Base-by-base conservation (phyloP, 2,113 vertebrate genomes). In the Phyllopteryx taeniolatus region DNA sequence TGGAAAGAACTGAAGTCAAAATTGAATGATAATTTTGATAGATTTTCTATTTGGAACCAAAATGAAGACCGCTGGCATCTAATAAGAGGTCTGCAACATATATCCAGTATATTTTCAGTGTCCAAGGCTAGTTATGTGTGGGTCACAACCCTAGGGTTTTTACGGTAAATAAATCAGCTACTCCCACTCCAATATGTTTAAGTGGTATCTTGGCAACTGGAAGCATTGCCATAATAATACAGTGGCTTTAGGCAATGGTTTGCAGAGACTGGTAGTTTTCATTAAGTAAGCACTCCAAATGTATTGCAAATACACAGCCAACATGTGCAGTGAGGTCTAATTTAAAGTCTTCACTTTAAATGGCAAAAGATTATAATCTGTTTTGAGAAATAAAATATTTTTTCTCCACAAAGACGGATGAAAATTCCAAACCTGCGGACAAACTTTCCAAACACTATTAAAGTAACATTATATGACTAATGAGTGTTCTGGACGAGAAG, bases 141-240 rank as follows among this genome's bases (percentile, higher is more conserved):
- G 66, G 69, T 72, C 53, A 68, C 64, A 72, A 53, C 79, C 73
- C 61, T 22, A 73, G 70, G 77, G 54, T 54, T 63, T 49, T 2
- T 35, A 20, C 42, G 59, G 67, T 69, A 68, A 57, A 81, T 83
- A 74, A 78, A 70, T 78, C 77, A 77, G 35, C 60, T 47, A 68
- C 47, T 43, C 59, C 46, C 42, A 56, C 59, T 35, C 27, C 43
- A 68, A 67, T 80, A 71, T 44, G 60, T 79, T 69, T 79, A 86
- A 83, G 74, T 83, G 79, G 80, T 84, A 79, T 75, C 67, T 70
- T 81, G 78, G 78, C 74, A 84, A 83, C 81, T 74, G 72, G 72
- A 78, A 84, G 74, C 70, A 70, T 19, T 78, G 66, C 79, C 47
- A 72, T 54, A 75, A 76, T 81, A 75, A 74, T 67, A 71, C 56